A percentile compares a stretch with the other conserved stretches of the same genome.
These are phyloP conservation scores for Fringilla coelebs DNA, from an alignment of 2,797 vertebrate genomes.

Conservation along the genomic window DNA sequence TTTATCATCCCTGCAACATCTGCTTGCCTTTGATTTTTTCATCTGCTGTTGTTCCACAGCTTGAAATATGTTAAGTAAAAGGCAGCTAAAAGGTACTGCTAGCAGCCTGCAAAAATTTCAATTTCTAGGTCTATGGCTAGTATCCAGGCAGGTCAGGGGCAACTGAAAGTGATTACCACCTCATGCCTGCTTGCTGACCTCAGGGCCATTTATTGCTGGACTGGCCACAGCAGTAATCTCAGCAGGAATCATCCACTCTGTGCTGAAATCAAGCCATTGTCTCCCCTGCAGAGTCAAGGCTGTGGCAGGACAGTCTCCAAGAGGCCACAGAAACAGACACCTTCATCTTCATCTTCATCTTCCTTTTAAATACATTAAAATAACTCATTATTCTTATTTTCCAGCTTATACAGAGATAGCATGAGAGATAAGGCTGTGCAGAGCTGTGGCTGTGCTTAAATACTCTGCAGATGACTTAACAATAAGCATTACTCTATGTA, in stretches of 20 bases:
- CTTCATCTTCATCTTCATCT: background rate
- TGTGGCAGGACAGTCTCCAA: background rate
- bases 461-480: background rate
- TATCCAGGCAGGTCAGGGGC: background rate
- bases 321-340: background rate
- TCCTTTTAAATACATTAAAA: background rate
- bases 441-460: background rate
- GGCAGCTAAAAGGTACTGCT: background rate
- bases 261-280: background rate
- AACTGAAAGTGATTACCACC: background rate
- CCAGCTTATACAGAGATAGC: background rate
- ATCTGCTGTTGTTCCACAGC: background rate
- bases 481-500: background rate
- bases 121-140: constrained; percentile 9
- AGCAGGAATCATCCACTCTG: background rate
- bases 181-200: background rate
- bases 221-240: background rate
- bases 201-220: constrained; percentile 2
- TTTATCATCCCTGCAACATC: background rate
- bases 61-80: background rate
- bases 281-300: background rate
- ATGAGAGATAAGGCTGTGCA: background rate
- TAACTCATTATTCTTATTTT: background rate
- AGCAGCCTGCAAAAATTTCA: background rate
- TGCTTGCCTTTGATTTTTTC: background rate